These are phyloP conservation scores for Gibbula magus DNA, from an alignment of 2,888 invertebrate species.

Conservation along the genomic window DNA sequence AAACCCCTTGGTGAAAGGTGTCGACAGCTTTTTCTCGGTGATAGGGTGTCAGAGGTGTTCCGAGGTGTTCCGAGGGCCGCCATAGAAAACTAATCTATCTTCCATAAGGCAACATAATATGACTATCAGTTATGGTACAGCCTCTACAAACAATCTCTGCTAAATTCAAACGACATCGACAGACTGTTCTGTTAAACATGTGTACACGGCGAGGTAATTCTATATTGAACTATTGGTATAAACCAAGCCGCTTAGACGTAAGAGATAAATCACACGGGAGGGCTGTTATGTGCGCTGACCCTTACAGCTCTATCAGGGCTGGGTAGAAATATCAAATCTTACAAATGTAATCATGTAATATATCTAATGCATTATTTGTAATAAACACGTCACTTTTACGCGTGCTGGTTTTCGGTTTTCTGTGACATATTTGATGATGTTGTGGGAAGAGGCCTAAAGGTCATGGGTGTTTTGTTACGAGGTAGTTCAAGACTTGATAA, in stretches of 20 bases:
- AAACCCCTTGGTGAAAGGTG: slow-evolving; percentile 9
- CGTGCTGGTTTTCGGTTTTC: no score
- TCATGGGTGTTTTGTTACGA: no score
- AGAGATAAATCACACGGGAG: background rate
- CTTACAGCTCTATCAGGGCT: background rate
- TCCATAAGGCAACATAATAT: background rate
- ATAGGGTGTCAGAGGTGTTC: slow-evolving; percentile 19
- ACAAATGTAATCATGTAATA: background rate
- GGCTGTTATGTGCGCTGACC: no score
- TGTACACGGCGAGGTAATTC: background rate
- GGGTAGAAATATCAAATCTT: background rate
- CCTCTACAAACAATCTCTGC: background rate
- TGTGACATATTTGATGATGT: no score
- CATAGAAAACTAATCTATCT: background rate
- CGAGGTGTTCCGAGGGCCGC: slow-evolving; percentile 6
- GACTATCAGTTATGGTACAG: background rate
- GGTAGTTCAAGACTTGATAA: no score
- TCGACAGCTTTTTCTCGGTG: slow-evolving; percentile 9
- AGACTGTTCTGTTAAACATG: background rate
- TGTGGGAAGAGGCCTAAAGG: no score
- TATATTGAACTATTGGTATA: slow-evolving; percentile 1
- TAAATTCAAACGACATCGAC: slow-evolving; percentile 1
- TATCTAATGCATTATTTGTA: no score
- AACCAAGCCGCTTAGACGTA: background rate
- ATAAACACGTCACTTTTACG: no score